Conservation (phyloP, 2,888 invertebrate genomes). For the Diogma glabrata region DNA sequence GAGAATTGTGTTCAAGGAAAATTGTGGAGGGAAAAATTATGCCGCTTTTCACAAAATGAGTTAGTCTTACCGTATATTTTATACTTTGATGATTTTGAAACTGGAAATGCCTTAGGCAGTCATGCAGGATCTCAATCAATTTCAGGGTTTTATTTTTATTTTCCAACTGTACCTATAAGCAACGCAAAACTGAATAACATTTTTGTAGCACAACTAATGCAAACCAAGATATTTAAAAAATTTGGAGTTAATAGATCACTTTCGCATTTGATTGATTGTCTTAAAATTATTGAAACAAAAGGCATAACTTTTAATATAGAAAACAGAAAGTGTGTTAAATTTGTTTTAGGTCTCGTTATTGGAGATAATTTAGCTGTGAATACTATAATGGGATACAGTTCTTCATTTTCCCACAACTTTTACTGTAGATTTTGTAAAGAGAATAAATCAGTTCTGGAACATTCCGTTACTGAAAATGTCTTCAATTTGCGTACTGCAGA, state of each 20-base stretch:
- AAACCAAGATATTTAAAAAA: not conserved
- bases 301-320: not conserved
- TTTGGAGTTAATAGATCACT: not conserved
- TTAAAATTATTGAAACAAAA: not conserved
- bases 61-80: not conserved
- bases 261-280: not conserved
- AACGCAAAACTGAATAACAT: not conserved
- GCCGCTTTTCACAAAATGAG: not conserved
- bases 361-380: not conserved
- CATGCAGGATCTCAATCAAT: not conserved
- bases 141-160: not conserved
- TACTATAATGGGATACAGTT: not conserved
- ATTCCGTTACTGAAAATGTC: not conserved
- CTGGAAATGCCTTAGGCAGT: not conserved
- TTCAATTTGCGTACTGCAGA: not conserved
- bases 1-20: not conserved
- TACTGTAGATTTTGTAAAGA: no score
- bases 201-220: not conserved
- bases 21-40: not conserved
- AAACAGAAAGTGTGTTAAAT: not conserved
- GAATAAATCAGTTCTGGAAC: no score
- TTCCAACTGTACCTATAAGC: not conserved
- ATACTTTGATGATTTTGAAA: slow-evolving; percentile 1
- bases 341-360: not conserved
- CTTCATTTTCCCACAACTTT: not conserved